Conservation (phyloP, 2,113 vertebrate genomes). For the Perca flavescens region DNA sequence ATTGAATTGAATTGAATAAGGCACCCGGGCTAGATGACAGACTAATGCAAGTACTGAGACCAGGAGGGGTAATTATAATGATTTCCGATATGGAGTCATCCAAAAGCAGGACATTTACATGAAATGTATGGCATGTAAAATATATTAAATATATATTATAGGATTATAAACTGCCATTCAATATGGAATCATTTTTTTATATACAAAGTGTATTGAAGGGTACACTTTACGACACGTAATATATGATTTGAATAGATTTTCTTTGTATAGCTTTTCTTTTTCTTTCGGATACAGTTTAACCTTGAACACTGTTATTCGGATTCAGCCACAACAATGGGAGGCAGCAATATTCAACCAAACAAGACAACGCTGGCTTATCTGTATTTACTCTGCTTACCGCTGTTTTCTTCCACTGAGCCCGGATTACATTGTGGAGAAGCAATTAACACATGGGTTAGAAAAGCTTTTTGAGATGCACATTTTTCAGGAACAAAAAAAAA, state of each 20-base stretch:
- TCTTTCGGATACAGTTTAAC: conserved; percentile 1
- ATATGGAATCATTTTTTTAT: background rate
- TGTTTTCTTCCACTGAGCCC: conserved; percentile 32
- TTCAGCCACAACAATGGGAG: conserved; percentile 2
- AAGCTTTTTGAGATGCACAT: conserved; percentile 34
- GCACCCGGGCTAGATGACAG: background rate
- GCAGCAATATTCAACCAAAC: conserved; percentile 12
- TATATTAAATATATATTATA: background rate
- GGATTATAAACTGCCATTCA: background rate
- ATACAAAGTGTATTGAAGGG: background rate
- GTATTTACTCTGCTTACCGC: conserved; percentile 18
- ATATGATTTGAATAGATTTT: conserved; percentile 12
- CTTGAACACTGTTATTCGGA: conserved; percentile 19
- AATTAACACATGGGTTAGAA: conserved; percentile 55
- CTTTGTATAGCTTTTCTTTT: no score
- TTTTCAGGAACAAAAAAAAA: background rate
- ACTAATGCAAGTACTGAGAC: background rate
- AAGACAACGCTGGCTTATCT: conserved; percentile 22
- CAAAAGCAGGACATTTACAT: background rate
- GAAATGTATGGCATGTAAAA: background rate
- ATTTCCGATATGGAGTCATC: background rate
- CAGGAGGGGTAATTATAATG: background rate
- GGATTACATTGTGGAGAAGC: conserved; percentile 44
- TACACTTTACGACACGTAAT: background rate
- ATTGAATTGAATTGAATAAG: background rate